Conservation (phyloP, 2,113 vertebrate genomes). For the Enhydra lutris region DNA sequence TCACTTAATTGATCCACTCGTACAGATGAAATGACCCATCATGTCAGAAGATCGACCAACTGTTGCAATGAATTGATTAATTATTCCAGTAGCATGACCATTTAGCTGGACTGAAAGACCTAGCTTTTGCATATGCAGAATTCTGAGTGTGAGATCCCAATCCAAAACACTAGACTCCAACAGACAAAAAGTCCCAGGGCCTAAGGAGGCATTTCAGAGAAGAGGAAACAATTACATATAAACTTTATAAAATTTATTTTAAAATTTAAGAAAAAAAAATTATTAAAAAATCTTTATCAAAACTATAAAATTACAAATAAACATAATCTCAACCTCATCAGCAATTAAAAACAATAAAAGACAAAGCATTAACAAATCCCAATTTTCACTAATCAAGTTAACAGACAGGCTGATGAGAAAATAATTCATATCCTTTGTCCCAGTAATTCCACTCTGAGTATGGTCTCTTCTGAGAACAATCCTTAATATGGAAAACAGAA, state of each 20-base stretch:
- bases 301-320: background rate
- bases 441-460: background rate
- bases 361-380: background rate
- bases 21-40: conserved; percentile 12
- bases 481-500: background rate
- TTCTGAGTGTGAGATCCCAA: background rate
- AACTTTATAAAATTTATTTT: too few relatives aligned
- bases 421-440: background rate
- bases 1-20: conserved; percentile 14
- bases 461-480: background rate
- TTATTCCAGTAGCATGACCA: background rate
- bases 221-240: background rate
- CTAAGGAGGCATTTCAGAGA: background rate
- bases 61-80: conserved; percentile 30
- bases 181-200: background rate
- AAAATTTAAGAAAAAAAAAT: too few relatives aligned
- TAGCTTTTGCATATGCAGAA: background rate
- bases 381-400: background rate
- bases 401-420: background rate
- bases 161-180: background rate
- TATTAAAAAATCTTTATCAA: too few relatives aligned
- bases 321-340: background rate
- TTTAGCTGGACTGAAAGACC: background rate
- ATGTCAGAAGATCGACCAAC: background rate
- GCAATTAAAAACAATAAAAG: background rate